Percentiles rank a stretch among this genome's conserved stretches.
Conservation (phyloP, 2,888 invertebrate genomes). For the Lasioglossum lativentre region DNA sequence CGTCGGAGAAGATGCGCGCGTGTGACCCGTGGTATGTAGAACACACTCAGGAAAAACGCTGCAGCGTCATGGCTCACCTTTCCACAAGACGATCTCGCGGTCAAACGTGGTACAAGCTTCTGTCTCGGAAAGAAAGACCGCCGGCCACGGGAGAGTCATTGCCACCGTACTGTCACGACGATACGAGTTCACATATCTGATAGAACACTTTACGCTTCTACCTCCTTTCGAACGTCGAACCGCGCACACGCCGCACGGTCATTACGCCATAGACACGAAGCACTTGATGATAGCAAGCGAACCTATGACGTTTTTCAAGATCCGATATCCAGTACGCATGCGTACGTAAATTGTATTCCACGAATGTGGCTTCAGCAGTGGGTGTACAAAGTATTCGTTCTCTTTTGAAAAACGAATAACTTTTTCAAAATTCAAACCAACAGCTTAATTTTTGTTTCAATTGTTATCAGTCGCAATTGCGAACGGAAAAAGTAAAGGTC, state of each 20-base stretch:
- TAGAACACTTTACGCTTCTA: constrained; percentile 53
- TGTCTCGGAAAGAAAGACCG: constrained; percentile 25
- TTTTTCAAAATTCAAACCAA: no score
- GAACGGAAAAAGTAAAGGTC: no score
- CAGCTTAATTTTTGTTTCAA: no score
- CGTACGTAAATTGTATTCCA: not conserved
- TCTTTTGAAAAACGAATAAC: no score
- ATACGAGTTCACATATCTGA: constrained; percentile 55
- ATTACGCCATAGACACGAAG: constrained; percentile 60
- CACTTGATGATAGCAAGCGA: not conserved
- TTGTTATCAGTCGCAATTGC: no score
- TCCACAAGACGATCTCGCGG: constrained; percentile 24
- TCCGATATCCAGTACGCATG: not conserved
- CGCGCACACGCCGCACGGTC: constrained; percentile 74
- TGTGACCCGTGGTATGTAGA: constrained; percentile 23
- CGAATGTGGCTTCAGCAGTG: not conserved
- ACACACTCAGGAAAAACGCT: constrained; percentile 30
- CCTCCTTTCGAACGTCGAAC: constrained; percentile 56
- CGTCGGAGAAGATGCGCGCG: constrained; percentile 27
- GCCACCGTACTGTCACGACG: constrained; percentile 60
- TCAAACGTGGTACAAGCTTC: constrained; percentile 21
- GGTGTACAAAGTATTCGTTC: no score
- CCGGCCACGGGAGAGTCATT: constrained; percentile 53
- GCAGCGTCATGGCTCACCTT: constrained; percentile 54
- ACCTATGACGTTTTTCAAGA: not conserved